phyloP scores from a whole-genome alignment of 1,140 invertebrate species.

The Theocolax elegans region DNA sequence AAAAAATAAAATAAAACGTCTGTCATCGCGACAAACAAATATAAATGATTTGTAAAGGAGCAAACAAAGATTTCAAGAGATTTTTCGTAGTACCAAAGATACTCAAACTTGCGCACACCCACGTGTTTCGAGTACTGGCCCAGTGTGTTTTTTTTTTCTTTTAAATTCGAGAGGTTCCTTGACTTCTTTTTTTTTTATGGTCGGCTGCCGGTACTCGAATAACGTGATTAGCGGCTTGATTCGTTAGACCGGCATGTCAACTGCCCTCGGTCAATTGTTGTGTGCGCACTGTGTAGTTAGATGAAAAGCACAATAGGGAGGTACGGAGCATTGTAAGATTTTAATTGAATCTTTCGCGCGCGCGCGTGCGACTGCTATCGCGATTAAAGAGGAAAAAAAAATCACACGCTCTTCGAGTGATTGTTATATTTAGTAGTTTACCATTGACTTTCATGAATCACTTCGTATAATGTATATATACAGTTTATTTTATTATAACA shows the following conservation, averaged over 20 bases:
- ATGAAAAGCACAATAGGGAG: conserved; percentile 18
- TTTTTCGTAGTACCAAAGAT: no score
- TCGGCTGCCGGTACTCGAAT: background rate
- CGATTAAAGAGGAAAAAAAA: conserved; percentile 9
- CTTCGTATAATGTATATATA: no score
- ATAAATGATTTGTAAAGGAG: no score
- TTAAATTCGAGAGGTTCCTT: conserved; percentile 10
- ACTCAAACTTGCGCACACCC: background rate
- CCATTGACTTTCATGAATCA: no score
- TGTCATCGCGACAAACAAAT: no score
- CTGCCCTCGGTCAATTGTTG: conserved; percentile 22
- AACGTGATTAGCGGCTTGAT: conserved; percentile 53
- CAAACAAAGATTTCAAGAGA: no score
- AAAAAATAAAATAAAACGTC: no score
- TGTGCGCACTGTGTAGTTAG: conserved; percentile 17
- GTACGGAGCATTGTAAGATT: conserved; percentile 9
- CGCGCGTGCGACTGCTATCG: conserved; percentile 19
- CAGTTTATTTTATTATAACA: no score
- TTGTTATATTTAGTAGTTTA: conserved; percentile 1
- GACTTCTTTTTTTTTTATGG: background rate
- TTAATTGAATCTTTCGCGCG: conserved; percentile 26
- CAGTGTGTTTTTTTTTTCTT: background rate
- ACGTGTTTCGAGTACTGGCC: background rate
- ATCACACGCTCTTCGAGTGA: background rate
- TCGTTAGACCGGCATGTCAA: conserved; percentile 35